A percentile compares a stretch with the other conserved stretches of the same genome.
These are phyloP conservation scores for Sphenopsis melanotis DNA, from an alignment of 2,797 vertebrate genomes.

Conservation along the genomic window DNA sequence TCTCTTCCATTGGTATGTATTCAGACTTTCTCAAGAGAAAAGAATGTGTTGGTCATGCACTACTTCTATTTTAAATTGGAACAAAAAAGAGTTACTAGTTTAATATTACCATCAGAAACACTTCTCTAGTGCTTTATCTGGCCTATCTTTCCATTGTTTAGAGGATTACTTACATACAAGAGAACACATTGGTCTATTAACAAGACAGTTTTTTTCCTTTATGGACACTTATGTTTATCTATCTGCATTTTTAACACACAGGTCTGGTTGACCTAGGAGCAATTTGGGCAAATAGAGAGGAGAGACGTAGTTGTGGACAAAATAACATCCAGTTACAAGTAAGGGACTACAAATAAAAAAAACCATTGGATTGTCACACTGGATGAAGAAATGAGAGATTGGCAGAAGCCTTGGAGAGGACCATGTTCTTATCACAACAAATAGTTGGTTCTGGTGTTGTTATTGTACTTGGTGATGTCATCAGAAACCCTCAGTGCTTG, in stretches of 20 bases:
- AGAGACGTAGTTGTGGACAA: neutral
- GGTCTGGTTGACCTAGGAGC: neutral
- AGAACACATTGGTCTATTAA: neutral
- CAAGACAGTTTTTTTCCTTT: neutral
- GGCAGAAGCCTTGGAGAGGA: neutral
- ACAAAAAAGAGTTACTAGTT: neutral
- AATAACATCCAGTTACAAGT: neutral
- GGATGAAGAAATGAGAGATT: neutral
- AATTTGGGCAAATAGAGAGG: neutral
- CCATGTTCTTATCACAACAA: neutral
- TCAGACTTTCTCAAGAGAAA: conserved; percentile 23
- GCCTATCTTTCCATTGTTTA: neutral
- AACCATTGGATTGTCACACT: neutral
- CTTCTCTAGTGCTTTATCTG: neutral
- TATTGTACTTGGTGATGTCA: neutral
- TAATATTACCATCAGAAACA: neutral
- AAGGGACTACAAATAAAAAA: neutral
- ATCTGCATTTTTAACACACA: neutral
- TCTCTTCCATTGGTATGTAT: neutral
- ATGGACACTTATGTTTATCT: neutral
- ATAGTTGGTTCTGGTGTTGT: neutral
- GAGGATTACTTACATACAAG: neutral
- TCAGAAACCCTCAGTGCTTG: neutral
- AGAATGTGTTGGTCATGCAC: neutral
- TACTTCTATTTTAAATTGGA: neutral